Conservation (phyloP, 2,888 invertebrate species). For the Cryptocephalus moraei region DNA sequence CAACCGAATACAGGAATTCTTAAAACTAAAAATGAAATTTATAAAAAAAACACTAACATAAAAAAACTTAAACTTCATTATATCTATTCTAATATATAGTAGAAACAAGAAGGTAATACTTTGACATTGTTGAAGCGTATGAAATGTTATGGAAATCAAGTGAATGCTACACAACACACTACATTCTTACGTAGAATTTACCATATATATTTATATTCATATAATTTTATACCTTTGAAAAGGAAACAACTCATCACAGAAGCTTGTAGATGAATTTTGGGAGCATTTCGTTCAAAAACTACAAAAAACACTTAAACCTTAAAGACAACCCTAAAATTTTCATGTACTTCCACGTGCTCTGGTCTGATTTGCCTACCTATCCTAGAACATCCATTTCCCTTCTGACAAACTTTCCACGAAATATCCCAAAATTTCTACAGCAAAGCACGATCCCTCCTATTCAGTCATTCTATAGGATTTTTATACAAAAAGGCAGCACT, state of each 20-base stretch:
- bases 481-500: conserved; percentile 27
- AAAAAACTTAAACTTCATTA: conserved; percentile 1
- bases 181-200: conserved; percentile 13
- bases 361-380: not conserved
- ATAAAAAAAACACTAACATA: conserved; percentile 4
- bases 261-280: conserved; percentile 30
- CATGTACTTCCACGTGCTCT: conserved; percentile 1
- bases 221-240: conserved; percentile 20
- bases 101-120: conserved; percentile 8
- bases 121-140: conserved; percentile 26
- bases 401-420: conserved; percentile 7
- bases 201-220: conserved; percentile 17
- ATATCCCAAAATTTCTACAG: conserved; percentile 23
- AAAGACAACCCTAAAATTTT: not conserved
- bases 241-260: conserved; percentile 38
- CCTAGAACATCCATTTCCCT: not conserved
- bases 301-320: not conserved
- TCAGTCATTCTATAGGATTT: conserved; percentile 19
- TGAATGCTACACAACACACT: conserved; percentile 28
- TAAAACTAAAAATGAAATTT: conserved; percentile 2
- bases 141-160: conserved; percentile 29
- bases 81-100: conserved; percentile 2
- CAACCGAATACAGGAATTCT: conserved; percentile 7
- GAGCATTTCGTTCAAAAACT: conserved; percentile 16
- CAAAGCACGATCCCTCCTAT: conserved; percentile 26